These are phyloP conservation scores for Paratrypauchen microcephalus DNA, from an alignment of 2,797 vertebrate species.

Conservation along the genomic window DNA sequence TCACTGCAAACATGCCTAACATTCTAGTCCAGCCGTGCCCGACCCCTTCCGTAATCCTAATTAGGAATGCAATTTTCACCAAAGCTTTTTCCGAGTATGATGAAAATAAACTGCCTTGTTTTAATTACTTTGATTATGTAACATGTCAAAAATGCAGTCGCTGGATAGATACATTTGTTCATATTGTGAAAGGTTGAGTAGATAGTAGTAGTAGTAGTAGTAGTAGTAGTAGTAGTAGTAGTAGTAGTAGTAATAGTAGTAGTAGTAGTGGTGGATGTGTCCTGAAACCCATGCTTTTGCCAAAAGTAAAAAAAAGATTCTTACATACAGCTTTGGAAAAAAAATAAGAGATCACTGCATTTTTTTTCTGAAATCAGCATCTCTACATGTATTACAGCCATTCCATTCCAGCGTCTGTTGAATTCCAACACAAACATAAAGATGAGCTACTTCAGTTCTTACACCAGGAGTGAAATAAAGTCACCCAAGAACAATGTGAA, in stretches of 20 bases:
- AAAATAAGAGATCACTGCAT: too few species aligned
- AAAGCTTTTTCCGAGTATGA: slow-evolving; percentile 63
- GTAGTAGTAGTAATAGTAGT: too few species aligned
- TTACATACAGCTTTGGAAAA: too few species aligned
- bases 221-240: too few species aligned
- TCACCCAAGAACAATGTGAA: too few species aligned
- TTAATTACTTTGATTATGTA: slow-evolving; percentile 5
- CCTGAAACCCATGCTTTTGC: neutral
- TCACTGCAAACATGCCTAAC: slow-evolving; percentile 75
- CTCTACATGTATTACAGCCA: too few species aligned
- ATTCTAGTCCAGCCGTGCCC: slow-evolving; percentile 74
- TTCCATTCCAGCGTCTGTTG: too few species aligned
- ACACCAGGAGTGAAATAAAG: too few species aligned
- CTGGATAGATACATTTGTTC: neutral
- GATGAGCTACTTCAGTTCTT: too few species aligned
- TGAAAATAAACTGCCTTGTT: slow-evolving; percentile 59
- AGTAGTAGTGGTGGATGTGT: neutral
- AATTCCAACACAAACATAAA: too few species aligned
- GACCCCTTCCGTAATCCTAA: slow-evolving; percentile 84
- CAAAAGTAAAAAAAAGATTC: neutral
- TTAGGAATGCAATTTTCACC: slow-evolving; percentile 80
- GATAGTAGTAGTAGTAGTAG: too few species aligned
- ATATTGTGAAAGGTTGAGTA: neutral
- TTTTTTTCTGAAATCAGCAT: too few species aligned
- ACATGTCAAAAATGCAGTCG: neutral